Conservation (phyloP, 2,888 invertebrate species). For the Myathropa florea region DNA sequence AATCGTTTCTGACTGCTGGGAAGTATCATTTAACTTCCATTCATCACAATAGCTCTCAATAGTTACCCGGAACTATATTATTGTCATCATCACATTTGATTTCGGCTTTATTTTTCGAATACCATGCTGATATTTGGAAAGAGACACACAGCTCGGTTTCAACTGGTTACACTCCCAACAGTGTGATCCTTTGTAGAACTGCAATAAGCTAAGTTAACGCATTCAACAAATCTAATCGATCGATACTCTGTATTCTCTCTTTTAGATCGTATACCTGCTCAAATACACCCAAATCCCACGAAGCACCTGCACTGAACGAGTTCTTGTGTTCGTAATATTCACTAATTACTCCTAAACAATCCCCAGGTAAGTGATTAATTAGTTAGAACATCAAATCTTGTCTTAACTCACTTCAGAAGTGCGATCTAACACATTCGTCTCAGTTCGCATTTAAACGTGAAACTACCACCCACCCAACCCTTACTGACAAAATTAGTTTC, state of each 20-base stretch:
- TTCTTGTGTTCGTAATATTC: background rate
- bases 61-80: no score
- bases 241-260: background rate
- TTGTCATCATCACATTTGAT: no score
- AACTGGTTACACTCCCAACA: no score
- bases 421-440: background rate
- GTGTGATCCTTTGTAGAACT: background rate
- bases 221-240: background rate
- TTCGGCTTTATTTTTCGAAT: no score
- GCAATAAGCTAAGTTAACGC: background rate
- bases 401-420: background rate
- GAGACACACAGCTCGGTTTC: no score
- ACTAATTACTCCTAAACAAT: background rate
- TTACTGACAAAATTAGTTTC: background rate
- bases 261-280: background rate
- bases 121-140: no score
- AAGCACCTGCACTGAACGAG: background rate
- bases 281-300: background rate
- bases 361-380: conserved; percentile 45
- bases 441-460: background rate
- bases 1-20: no score
- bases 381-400: conserved; percentile 26
- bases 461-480: background rate
- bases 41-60: no score
- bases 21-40: no score